A percentile compares a stretch with the other conserved stretches of the same genome.
These are phyloP conservation scores for Beris morrisii DNA, from an alignment of 2,888 invertebrate genomes.

Conservation along the genomic window DNA sequence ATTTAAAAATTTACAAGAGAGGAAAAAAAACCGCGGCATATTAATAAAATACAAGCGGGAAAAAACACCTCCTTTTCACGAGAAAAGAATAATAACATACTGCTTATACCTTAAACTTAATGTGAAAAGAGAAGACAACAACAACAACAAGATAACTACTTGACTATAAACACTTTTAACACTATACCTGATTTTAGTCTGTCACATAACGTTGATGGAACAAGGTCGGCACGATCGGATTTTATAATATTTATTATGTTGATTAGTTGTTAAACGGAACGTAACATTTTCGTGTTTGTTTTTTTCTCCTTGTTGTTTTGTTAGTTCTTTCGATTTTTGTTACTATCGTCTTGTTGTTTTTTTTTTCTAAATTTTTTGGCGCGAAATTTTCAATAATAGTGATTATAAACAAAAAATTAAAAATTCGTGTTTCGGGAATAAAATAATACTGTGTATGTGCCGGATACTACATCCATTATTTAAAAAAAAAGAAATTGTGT, in stretches of 20 bases:
- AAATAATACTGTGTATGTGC: background rate
- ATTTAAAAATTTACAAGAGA: too few relatives aligned
- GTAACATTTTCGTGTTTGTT: constrained; percentile 13
- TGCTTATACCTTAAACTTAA: too few relatives aligned
- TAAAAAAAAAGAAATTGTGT: constrained; percentile 15
- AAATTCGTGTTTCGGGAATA: background rate
- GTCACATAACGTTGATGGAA: constrained; percentile 55
- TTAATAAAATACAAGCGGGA: too few relatives aligned
- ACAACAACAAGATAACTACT: constrained; percentile 14
- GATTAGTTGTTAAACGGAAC: background rate
- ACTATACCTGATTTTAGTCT: constrained; percentile 50
- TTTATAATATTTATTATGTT: constrained; percentile 5
- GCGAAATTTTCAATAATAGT: background rate
- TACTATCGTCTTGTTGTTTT: background rate
- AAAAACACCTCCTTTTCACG: too few relatives aligned
- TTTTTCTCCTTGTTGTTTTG: constrained; percentile 12
- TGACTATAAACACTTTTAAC: constrained; percentile 40
- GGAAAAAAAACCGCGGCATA: too few relatives aligned
- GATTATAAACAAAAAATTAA: constrained; percentile 13
- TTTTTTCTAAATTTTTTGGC: too few relatives aligned
- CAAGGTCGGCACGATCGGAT: constrained; percentile 47
- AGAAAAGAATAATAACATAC: too few relatives aligned
- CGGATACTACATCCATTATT: background rate
- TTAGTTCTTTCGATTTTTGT: background rate
- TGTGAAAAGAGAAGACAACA: constrained; percentile 3